phyloP scores from a whole-genome alignment of 2,888 invertebrate species.

The Nudaria mundana region DNA sequence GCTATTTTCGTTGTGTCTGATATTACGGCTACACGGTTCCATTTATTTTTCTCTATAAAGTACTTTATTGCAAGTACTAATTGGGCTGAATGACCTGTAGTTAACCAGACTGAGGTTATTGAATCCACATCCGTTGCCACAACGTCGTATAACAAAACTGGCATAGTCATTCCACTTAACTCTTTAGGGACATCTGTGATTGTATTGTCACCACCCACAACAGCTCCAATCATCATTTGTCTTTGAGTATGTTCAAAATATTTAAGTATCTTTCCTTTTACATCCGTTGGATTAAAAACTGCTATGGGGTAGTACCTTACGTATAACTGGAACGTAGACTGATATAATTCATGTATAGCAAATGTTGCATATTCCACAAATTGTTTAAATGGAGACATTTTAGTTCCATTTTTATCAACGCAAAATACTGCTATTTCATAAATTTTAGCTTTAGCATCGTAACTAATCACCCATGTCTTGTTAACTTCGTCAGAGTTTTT shows the following conservation, averaged over 20 bases:
- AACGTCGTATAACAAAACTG: slow-evolving; percentile 4
- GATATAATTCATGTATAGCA: too few relatives aligned
- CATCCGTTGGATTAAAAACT: background rate
- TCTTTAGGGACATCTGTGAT: background rate
- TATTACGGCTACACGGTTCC: slow-evolving; percentile 7
- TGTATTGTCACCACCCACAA: slow-evolving; percentile 4
- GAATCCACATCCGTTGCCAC: background rate
- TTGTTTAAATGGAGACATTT: too few relatives aligned
- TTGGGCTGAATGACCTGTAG: slow-evolving; percentile 1
- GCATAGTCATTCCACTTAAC: background rate
- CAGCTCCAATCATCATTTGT: slow-evolving; percentile 7
- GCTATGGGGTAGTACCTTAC: background rate
- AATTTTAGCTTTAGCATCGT: background rate
- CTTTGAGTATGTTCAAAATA: background rate
- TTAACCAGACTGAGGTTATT: slow-evolving; percentile 2
- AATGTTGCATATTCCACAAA: too few relatives aligned
- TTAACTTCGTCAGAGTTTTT: background rate
- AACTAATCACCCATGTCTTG: background rate
- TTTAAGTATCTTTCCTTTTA: background rate
- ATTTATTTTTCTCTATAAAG: background rate
- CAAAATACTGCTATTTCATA: slow-evolving; percentile 3
- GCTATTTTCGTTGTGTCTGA: slow-evolving; percentile 4
- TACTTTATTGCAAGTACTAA: slow-evolving; percentile 3
- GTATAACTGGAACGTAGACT: background rate
- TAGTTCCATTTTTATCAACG: too few relatives aligned